These are phyloP conservation scores for Polydrusus cervinus DNA, from an alignment of 2,888 invertebrate genomes.

Conservation along the genomic window DNA sequence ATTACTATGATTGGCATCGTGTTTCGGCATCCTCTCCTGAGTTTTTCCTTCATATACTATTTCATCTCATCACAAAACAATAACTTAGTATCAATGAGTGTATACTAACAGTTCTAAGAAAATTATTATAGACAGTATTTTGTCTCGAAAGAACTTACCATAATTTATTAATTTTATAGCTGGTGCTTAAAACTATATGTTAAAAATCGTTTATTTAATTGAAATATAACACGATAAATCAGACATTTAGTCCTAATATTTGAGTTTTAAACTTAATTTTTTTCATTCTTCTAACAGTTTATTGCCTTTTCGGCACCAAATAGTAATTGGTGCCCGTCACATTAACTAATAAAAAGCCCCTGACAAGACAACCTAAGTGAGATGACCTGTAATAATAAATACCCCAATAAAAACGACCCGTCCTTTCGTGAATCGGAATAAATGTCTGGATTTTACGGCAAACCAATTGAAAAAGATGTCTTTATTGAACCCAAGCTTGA, in stretches of 20 bases:
- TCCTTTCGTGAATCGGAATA: conserved; percentile 35
- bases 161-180: no score
- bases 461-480: conserved; percentile 42
- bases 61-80: no score
- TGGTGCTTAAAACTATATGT: not conserved
- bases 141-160: no score
- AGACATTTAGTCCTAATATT: not conserved
- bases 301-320: conserved; percentile 38
- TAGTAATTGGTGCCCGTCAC: conserved; percentile 30
- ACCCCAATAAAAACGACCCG: conserved; percentile 41
- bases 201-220: conserved; percentile 1
- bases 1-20: no score
- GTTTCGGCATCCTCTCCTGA: no score
- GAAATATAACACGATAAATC: conserved; percentile 1
- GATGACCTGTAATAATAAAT: conserved; percentile 43
- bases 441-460: conserved; percentile 37
- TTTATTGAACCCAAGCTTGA: conserved; percentile 36
- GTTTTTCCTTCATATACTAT: no score
- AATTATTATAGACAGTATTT: no score
- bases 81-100: no score
- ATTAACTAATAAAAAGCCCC: conserved; percentile 32
- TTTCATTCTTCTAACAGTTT: conserved; percentile 14
- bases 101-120: no score
- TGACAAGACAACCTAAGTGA: conserved; percentile 41
- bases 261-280: conserved; percentile 5